phyloP scores from a whole-genome alignment of 2,113 vertebrate genomes.

The Eulemur rufifrons region DNA sequence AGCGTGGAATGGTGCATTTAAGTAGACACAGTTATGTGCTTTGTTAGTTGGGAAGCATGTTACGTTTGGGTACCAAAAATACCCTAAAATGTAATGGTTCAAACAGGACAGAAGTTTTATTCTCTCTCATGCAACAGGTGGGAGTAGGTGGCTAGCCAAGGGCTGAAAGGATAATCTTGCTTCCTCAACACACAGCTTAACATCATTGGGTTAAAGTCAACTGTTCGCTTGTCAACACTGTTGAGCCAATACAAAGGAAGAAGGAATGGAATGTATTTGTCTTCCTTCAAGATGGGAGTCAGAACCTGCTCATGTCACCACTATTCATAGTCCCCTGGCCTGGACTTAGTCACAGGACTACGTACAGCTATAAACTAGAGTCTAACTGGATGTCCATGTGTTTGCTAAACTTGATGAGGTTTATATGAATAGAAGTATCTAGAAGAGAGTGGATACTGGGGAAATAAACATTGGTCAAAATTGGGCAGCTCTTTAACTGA shows the following conservation, averaged over 20 bases:
- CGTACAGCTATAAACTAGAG: rapidly evolving
- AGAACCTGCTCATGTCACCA: not conserved
- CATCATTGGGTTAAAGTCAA: not conserved
- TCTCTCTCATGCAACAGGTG: not conserved
- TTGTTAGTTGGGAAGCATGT: no score
- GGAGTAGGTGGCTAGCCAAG: not conserved
- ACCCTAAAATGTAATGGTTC: not conserved
- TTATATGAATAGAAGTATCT: not conserved
- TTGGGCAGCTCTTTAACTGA: not conserved
- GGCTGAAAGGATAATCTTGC: not conserved
- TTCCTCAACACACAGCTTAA: no score
- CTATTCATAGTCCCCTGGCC: not conserved
- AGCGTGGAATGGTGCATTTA: rapidly evolving
- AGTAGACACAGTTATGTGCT: not conserved
- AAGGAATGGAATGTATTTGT: not conserved
- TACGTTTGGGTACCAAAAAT: rapidly evolving
- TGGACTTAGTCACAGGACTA: not conserved
- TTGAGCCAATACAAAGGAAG: rapidly evolving
- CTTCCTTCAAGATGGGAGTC: not conserved
- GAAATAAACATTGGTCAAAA: not conserved
- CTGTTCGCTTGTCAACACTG: not conserved
- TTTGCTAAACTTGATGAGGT: not conserved
- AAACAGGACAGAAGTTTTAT: not conserved
- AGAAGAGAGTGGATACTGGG: not conserved
- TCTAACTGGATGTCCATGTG: not conserved